Base-by-base conservation (phyloP, 2,888 invertebrate genomes). In the Tryphoninae sp. region DNA sequence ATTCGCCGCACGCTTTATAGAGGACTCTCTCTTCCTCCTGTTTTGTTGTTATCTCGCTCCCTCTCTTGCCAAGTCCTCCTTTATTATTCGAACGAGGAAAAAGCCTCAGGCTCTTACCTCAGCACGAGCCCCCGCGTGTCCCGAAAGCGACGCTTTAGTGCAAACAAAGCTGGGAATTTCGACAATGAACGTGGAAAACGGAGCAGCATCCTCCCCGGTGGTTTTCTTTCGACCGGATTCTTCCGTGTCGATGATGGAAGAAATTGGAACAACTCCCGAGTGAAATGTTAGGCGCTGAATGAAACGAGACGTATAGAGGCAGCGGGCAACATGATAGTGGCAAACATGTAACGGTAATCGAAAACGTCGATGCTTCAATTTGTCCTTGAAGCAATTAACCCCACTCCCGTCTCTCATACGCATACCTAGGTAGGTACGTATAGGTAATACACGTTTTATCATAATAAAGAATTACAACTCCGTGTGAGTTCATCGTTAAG, bases 131-230 rank as follows among this genome's bases (percentile, higher is more conserved):
- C 58, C 6, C 59, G 59, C 23, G 42, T 68, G 67, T 68, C 76
- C 51, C 19, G 81, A 76, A 81, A 81, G 75, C 78, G 77, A 78
- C 83, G 75, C 68, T 83, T 82, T 80, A 74, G 55, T 71, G 64
- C 84, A 78, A 83, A 84, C 82, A 85, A 85, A 74, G 82, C 80
- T 58, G 72, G 42, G 72, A 77, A 84, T 81, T 83, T 82, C 26
- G 83, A 85, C 83, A 85, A 83, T 78, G 64, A 62, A 45, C 40
- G 81, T 68, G 65, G 67, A 77, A 84, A 84, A 78, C 78, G 62
- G 77, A 83, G 78, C 82, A 83, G 71, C 68, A 64, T 77, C 71
- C 71, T 65, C 45, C 23, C 61, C 69, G 78, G 62, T 72, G 71
- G 22, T 67, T 75, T 64, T 45, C 33, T 55, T 61, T 49, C 40